Evolutionary conservation across 64 coral and sea anemone species (phyloP), one percentile per base, ranked within the genome.

Genomic region (Catalaphyllia jardinei): DNA sequence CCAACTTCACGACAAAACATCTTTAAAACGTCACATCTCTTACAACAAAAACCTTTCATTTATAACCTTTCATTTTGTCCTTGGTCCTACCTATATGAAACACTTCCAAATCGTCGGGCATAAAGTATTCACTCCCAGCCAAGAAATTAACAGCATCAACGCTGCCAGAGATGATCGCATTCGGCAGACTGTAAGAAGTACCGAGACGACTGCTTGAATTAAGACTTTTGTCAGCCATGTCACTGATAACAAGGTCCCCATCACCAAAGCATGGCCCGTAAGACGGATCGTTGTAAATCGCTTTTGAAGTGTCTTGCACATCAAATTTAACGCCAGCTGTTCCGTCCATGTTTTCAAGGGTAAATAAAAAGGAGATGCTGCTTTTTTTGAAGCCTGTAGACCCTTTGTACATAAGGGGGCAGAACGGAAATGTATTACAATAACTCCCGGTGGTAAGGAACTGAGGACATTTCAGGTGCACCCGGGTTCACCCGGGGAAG

Each of bases 241-340:
- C 30, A 51, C 46, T 19, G 15, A 90, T 90, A 3, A 31, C 5
- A 7, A 90, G 67, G 49, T 90, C 88, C 10, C 15, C 18, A 59
- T 57, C n/a, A n/a, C 88, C 78, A 72, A 90, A 90, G 11, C 4
- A 29, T 16, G 88, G 88, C 31, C 88, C 88, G 2, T 64, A 22
- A 8, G 8, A 18, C 19, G 60, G 64, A 31, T 27, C 3, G 29
- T 7, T 72, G 15, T 33, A 17, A 19, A 73, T 81, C 14, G 88
- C 88, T 16, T 5, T 50, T 0, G n/a, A 1, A n/a, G 30, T 72
- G n/a, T 33, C 5, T 29, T 82, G 24, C 10, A 80, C 63, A 31
- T 16, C 2, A 10, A 71, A n/a, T n/a, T 50, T 60, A 29, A 61
- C 13, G 31, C 29, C 8, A 15, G 29, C 10, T 42, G 19, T 71